Evolutionary conservation across 2,888 invertebrate genomes (phyloP), one percentile per base, ranked within the genome.

Genomic region (Sericinus montela): DNA sequence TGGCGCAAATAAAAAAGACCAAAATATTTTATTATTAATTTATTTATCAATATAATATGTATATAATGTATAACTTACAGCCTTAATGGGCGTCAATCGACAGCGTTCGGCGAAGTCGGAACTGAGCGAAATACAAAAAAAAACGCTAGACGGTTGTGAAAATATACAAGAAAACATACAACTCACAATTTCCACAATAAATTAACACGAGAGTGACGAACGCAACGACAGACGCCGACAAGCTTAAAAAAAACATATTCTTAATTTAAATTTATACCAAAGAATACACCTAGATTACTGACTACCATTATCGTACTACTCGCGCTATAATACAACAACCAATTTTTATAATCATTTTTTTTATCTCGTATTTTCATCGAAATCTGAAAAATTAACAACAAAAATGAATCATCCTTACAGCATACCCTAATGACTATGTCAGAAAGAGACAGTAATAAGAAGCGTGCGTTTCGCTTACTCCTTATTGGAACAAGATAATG

Each of bases 11-110:
- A 51, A 58, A 54, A 55, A 35, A 44, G 50, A 53, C 8, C 56
- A 55, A 23, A n/a, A 28, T 23, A 15, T 66, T 83, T 86, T 86
- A 81, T 85, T 80, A 86, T 88, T 86, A 85, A 86, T 88, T 86
- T 87, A 88, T 87, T 86, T 85, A 88, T 83, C 81, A 86, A 87
- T 88, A 88, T 87, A 86, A 85, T 86, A 87, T 87, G 84, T 88
- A 84, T 87, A 86, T 86, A 82, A 78, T 77, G 80, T 86, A 79
- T 86, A 86, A 83, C 84, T 86, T 86, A 88, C 85, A 88, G 87
- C 86, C 86, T 80, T 73, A 73, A 64, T 62, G 63, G 60, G 67
- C 67, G 68, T 53, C 67, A 56, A 60, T 65, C 65, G 69, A 55
- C 54, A 53, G 54, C 46, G 52, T 36, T 42, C 36, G 36, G 30